Evolutionary conservation across 37 sponge, comb jelly and placozoan genomes (phyloP), one percentile per base, ranked within the genome.

Genomic region (Dysidea cf. avara): DNA sequence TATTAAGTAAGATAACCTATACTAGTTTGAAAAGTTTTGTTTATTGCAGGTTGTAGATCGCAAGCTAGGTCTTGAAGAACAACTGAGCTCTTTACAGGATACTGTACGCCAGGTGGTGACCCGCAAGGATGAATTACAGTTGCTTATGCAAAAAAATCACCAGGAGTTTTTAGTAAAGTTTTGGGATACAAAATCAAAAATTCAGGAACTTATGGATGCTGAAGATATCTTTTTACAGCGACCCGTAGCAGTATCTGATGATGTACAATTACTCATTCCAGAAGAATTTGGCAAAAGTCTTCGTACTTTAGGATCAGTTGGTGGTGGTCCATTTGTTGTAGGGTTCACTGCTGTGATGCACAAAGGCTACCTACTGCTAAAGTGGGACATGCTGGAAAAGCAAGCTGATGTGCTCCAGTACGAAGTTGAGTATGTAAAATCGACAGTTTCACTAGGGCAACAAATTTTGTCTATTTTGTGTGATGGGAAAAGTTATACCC

Each of bases 241-340:
- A 20, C 71, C 79, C 1, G 64, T 74, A 0, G 64, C 74, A 17
- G 61, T n/a, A n/a, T n/a, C 48, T 21, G 47, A 72, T 18, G 80
- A 83, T 11, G 73, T 88, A 21, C 89, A 83, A 1, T 72, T 82
- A 31, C 64, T 55, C 26, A 69, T 87, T 24, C 36, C 55, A 6
- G 31, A 39, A 26, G 63, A 77, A 2, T 54, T 78, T 14, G 57
- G 21, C 22, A 48, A 55, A 16, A 39, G 78, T 33, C 39, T 80
- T 33, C 11, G 25, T 40, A 56, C 54, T 18, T 70, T 77, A 13
- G 89, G 89, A 50, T 83, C 79, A 6, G 75, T 88, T n/a, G 83
- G 89, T 0, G 89, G 89, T 37, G 89, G 89, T 11, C 59, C 69
- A 1, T 72, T 70, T 2, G n/a, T n/a, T n/a, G n/a, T n/a, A n/a